phyloP scores from a whole-genome alignment of 2,113 vertebrate species.

The Symphodus melops region DNA sequence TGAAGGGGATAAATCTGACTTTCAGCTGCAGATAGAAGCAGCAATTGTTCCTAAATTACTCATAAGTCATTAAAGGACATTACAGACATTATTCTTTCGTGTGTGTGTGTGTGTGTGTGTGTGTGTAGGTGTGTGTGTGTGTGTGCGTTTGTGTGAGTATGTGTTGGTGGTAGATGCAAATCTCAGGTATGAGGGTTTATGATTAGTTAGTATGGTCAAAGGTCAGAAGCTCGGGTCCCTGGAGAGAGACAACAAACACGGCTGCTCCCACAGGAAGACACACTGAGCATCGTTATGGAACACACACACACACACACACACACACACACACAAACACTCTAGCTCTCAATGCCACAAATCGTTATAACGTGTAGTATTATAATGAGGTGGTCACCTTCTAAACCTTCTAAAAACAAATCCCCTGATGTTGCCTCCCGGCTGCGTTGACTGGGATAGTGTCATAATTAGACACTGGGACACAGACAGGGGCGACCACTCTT shows the following conservation, averaged over 20 bases:
- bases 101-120: conserved; percentile 4
- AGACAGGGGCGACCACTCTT: conserved; percentile 21
- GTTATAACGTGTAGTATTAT: conserved; percentile 71
- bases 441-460: conserved; percentile 30
- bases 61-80: conserved; percentile 28
- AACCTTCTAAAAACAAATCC: conserved; percentile 68
- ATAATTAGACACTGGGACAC: conserved; percentile 53
- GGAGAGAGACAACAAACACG: conserved; percentile 68
- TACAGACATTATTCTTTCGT: conserved; percentile 15
- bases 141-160: conserved; percentile 29
- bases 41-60: conserved; percentile 36
- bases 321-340: conserved; percentile 23
- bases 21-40: conserved; percentile 38
- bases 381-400: conserved; percentile 79
- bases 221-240: conserved; percentile 64
- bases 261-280: conserved; percentile 52
- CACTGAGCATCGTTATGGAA: conserved; percentile 67
- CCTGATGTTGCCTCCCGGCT: conserved; percentile 45
- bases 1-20: conserved; percentile 55
- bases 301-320: conserved; percentile 45
- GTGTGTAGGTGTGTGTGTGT: neutral
- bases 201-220: conserved; percentile 69
- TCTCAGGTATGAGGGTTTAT: conserved; percentile 41
- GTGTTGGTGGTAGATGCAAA: conserved; percentile 30
- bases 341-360: conserved; percentile 51